Conservation (phyloP, 2,797 vertebrate genomes). For the Notamacropus eugenii region DNA sequence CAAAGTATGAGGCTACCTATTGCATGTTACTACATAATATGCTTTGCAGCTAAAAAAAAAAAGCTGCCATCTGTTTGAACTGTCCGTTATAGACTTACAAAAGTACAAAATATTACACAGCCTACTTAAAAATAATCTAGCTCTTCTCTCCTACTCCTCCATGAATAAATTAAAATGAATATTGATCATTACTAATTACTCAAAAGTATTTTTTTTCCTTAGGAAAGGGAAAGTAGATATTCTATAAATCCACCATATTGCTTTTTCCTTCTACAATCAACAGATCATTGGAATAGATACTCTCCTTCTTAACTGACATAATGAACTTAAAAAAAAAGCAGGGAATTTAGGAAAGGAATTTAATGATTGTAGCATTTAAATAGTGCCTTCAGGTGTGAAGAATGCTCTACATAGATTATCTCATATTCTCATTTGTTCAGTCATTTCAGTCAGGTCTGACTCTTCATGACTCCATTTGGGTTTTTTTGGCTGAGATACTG, state of each 20-base stretch:
- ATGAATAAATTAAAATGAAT: slow-evolving; percentile 8
- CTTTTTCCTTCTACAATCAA: neutral
- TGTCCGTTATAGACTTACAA: neutral
- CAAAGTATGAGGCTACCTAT: neutral
- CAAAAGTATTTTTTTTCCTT: slow-evolving; percentile 7
- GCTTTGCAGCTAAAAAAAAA: neutral
- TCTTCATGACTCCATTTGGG: neutral
- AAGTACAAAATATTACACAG: neutral
- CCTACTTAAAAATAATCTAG: neutral
- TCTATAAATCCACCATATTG: neutral
- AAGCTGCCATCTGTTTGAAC: neutral
- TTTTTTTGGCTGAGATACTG: neutral
- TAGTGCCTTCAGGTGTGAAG: neutral
- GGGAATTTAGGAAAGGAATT: neutral
- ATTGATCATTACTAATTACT: neutral
- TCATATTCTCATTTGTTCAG: neutral
- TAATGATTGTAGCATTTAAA: neutral
- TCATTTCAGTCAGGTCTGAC: neutral
- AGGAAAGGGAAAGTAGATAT: neutral
- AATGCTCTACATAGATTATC: neutral
- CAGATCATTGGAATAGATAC: neutral
- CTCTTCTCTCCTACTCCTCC: neutral
- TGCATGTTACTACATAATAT: neutral
- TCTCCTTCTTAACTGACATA: slow-evolving; percentile 16
- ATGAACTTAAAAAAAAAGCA: neutral